These are phyloP conservation scores for Mormyrops boulengeri DNA, from an alignment of 2,797 vertebrate species.

Conservation along the genomic window DNA sequence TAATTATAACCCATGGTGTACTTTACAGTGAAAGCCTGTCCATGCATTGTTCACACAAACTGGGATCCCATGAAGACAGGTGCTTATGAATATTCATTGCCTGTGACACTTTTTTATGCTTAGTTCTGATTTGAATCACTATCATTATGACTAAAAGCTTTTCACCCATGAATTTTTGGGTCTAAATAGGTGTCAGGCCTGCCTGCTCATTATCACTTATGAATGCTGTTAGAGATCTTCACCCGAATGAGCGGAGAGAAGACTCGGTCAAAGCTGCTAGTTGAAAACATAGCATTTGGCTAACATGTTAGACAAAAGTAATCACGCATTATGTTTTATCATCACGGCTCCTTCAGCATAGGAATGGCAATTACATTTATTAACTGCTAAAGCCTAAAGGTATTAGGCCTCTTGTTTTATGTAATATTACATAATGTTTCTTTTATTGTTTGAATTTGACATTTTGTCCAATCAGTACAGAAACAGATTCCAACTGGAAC, in stretches of 20 bases:
- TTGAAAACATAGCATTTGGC: not conserved
- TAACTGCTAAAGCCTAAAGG: not conserved
- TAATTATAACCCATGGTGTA: not conserved
- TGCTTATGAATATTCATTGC: conserved; percentile 15
- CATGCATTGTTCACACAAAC: conserved; percentile 6
- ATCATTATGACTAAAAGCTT: conserved; percentile 7
- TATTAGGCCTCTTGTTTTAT: not conserved
- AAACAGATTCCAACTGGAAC: not conserved
- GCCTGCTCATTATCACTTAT: not conserved
- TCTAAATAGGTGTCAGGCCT: not conserved
- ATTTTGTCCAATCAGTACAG: not conserved
- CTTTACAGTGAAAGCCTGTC: not conserved
- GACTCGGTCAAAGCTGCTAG: not conserved
- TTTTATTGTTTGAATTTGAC: not conserved
- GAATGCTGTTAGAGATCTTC: not conserved
- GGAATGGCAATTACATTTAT: not conserved
- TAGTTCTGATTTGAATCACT: conserved; percentile 18
- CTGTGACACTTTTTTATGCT: conserved; percentile 1
- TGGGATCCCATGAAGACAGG: conserved; percentile 1
- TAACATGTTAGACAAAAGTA: not conserved
- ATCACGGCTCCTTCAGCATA: not conserved
- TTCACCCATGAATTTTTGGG: not conserved
- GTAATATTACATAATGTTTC: not conserved
- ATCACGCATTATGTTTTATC: not conserved
- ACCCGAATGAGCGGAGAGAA: not conserved